Evolutionary conservation across 2,797 vertebrate species (phyloP), one percentile per base, ranked within the genome.

Genomic region (Helostoma temminkii): DNA sequence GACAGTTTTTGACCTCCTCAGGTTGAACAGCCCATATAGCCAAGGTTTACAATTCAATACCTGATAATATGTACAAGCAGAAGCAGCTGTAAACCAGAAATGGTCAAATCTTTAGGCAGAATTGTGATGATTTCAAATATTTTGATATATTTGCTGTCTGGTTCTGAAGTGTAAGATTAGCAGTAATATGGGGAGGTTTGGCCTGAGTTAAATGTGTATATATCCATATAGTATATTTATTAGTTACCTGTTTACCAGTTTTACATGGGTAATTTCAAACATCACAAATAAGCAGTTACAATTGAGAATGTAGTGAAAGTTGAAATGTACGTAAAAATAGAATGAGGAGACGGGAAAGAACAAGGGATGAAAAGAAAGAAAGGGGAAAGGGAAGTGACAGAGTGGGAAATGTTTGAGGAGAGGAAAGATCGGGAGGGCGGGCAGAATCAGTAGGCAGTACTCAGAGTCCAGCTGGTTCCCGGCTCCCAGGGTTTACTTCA

Each of bases 381-480:
- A 57, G 41, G 28, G 48, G 24, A 45, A 42, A 48, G 10, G 28
- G 59, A 39, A 28, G 48, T 24, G 21, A 59, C 11, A 52, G 66
- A 45, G 55, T 34, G 8, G 47, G 56, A 32, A 60, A 46, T 21
- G 60, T 66, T 76, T 71, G 25, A 45, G 21, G 19, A 58, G 75
- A 70, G 53, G 53, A 67, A 66, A 54, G 75, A 81, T 70, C 14
- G 36, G 57, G 55, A 86, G 82, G 82, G 62, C 81, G 82, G 79
- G 70, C 69, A 74, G 59, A 75, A 81, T 83, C 79, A 86, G 80
- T 80, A 82, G 76, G 80, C 68, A 83, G 81, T 70, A 78, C 78
- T 82, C 68, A 58, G 65, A 81, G 88, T 88, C 85, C 91, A 91
- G 90, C 90, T 92, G 90, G 83, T 90, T 80, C 84, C 71, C 21